Evolutionary conservation across 2,797 vertebrate genomes (phyloP).

Genomic region (Ctenosaura bakeri): DNA sequence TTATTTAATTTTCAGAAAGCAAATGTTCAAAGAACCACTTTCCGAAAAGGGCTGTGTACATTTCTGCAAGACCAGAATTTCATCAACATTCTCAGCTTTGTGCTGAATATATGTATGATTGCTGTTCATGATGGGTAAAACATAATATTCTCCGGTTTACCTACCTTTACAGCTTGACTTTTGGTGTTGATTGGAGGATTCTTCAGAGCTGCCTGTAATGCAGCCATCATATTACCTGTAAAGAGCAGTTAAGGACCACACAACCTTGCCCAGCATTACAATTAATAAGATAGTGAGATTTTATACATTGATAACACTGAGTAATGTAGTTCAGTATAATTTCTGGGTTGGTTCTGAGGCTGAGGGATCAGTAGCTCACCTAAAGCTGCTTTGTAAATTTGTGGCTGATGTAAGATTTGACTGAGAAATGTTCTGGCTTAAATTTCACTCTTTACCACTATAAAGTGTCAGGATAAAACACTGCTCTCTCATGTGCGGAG

Average conservation of each 20-base stretch:
- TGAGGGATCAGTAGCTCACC: background rate
- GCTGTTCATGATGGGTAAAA: background rate
- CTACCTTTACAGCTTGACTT: slow-evolving; percentile 96
- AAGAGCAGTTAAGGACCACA: slow-evolving; percentile 83
- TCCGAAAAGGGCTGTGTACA: background rate
- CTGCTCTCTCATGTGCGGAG: background rate
- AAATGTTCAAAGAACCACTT: background rate
- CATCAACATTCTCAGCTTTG: background rate
- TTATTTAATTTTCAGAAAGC: background rate
- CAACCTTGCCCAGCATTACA: background rate
- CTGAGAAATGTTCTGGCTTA: background rate
- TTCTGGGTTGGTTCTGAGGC: no score
- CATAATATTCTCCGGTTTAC: background rate
- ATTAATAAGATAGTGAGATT: slow-evolving; percentile 14
- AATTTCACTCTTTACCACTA: background rate
- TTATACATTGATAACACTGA: background rate
- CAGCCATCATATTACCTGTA: slow-evolving; percentile 95
- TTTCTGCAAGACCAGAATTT: background rate
- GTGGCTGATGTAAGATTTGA: background rate
- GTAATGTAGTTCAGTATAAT: background rate
- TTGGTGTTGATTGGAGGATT: slow-evolving; percentile 98
- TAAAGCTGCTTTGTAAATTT: background rate
- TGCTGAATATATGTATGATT: background rate
- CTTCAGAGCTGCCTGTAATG: slow-evolving; percentile 95
- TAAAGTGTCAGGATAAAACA: background rate